Conservation (phyloP, 2,797 vertebrate species). For the Scolopax bukidnonensis region DNA sequence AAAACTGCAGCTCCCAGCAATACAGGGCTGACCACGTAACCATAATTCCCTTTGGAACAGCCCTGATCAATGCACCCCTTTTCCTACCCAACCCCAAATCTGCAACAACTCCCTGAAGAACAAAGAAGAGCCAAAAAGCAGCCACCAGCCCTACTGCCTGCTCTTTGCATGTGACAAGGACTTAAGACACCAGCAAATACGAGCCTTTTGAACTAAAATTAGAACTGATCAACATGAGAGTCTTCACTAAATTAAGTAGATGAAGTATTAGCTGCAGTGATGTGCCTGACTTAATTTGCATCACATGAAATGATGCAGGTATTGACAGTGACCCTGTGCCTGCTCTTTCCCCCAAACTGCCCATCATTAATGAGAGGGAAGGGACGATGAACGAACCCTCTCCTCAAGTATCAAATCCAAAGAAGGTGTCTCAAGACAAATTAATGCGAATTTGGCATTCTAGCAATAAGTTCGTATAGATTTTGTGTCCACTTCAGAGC, state of each 20-base stretch:
- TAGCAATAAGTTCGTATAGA: neutral
- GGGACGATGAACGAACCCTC: conserved; percentile 24
- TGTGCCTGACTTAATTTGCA: conserved; percentile 45
- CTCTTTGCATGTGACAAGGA: neutral
- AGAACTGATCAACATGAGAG: neutral
- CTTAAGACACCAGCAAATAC: neutral
- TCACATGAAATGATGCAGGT: conserved; percentile 31
- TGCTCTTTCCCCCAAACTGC: conserved; percentile 37
- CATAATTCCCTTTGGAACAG: neutral
- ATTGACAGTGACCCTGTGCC: conserved; percentile 29
- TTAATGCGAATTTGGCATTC: conserved; percentile 32
- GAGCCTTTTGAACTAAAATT: neutral
- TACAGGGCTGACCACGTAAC: neutral
- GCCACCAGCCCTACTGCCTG: neutral
- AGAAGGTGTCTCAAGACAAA: conserved; percentile 40
- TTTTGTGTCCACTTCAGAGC: neutral
- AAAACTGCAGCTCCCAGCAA: neutral
- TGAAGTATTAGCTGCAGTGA: neutral
- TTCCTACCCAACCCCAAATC: neutral
- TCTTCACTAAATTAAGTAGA: neutral
- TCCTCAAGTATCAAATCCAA: conserved; percentile 40
- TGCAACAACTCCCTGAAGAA: neutral
- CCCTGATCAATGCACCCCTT: neutral
- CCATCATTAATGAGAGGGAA: conserved; percentile 4
- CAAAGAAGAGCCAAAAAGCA: neutral